phyloP scores from a whole-genome alignment of 1,140 invertebrate genomes.

The Octopus bimaculoides region DNA sequence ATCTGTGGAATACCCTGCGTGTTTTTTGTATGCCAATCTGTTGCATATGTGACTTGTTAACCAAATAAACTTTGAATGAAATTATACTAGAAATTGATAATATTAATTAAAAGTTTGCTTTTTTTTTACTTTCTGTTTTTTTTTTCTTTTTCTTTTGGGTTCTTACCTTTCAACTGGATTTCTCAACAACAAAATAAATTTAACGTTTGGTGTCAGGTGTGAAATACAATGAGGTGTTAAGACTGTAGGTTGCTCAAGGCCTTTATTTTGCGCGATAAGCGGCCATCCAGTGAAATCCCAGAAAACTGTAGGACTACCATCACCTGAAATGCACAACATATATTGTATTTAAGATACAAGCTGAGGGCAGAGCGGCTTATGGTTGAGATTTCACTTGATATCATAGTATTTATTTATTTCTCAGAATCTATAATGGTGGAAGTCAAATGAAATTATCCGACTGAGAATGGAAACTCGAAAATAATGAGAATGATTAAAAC shows the following conservation, averaged over 20 bases:
- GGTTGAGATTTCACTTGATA: too few relatives aligned
- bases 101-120: neutral
- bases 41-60: too few relatives aligned
- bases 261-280: constrained; percentile 38
- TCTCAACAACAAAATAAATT: constrained; percentile 41
- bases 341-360: too few relatives aligned
- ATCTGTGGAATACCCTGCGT: neutral
- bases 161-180: constrained; percentile 40
- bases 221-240: constrained; percentile 42
- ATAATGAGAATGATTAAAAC: too few relatives aligned
- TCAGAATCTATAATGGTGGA: too few relatives aligned
- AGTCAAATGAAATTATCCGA: too few relatives aligned
- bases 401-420: too few relatives aligned
- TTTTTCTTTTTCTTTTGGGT: too few relatives aligned
- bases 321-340: constrained; percentile 27
- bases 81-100: neutral
- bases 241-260: constrained; percentile 25
- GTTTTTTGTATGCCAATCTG: neutral
- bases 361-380: too few relatives aligned
- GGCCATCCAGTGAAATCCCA: constrained; percentile 48
- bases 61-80: neutral
- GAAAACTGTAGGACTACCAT: constrained; percentile 47
- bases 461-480: too few relatives aligned
- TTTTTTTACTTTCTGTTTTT: too few relatives aligned
- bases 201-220: constrained; percentile 38